Conservation (phyloP, 2,113 vertebrate species). For the Mola mola region DNA sequence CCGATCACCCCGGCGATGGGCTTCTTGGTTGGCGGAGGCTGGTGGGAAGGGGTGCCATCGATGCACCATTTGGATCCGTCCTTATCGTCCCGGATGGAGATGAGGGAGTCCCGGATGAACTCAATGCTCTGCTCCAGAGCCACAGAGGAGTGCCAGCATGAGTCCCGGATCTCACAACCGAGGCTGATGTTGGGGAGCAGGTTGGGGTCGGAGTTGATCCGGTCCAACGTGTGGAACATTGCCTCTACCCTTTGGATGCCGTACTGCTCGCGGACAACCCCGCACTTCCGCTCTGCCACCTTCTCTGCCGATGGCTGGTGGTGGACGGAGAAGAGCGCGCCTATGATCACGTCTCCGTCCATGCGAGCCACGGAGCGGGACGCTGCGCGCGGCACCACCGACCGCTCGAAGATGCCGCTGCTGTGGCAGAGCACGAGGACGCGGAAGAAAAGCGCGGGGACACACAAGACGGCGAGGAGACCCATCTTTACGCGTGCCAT, state of each 20-base stretch:
- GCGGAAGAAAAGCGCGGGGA: constrained; percentile 77
- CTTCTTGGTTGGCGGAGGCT: constrained; percentile 87
- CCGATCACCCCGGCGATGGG: constrained; percentile 98
- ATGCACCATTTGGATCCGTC: constrained; percentile 91
- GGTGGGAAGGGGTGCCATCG: constrained; percentile 87
- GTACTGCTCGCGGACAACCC: constrained; percentile 97
- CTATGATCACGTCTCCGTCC: constrained; percentile 98
- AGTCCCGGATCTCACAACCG: constrained; percentile 98
- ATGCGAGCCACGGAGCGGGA: constrained; percentile 93
- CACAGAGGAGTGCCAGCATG: constrained; percentile 98
- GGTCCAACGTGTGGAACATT: constrained; percentile 98
- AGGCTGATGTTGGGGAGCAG: constrained; percentile 96
- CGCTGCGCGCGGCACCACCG: constrained; percentile 81
- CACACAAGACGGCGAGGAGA: constrained; percentile 80
- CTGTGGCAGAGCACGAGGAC: constrained; percentile 60
- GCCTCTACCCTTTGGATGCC: constrained; percentile 98
- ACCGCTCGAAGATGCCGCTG: constrained; percentile 76
- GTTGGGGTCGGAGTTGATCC: constrained; percentile 91
- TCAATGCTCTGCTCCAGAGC: constrained; percentile 99
- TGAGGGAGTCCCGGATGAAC: constrained; percentile 98
- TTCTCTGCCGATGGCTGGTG: constrained; percentile 97
- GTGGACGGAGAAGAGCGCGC: constrained; percentile 97
- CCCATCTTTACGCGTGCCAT: constrained; percentile 87
- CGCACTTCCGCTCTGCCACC: constrained; percentile 97
- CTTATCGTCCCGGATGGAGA: constrained; percentile 95